Conservation (phyloP, 1,140 invertebrate species). For the Zaprionus ornatus region DNA sequence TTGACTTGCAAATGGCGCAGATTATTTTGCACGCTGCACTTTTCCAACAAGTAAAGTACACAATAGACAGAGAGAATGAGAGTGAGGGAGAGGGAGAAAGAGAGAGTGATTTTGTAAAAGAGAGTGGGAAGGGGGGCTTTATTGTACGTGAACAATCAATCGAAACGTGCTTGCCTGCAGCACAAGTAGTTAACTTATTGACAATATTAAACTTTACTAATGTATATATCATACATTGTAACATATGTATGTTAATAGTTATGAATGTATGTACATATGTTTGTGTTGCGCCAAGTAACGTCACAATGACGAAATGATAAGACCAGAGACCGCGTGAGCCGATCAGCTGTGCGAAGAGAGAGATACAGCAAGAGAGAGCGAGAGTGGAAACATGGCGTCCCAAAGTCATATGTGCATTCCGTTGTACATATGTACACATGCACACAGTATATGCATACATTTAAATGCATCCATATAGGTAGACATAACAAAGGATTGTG, state of each 20-base stretch:
- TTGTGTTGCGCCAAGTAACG: not conserved
- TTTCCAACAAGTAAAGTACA: slow-evolving; percentile 1
- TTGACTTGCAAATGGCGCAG: slow-evolving; percentile 37
- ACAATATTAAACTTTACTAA: slow-evolving; percentile 1
- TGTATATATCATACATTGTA: not conserved
- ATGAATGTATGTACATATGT: slow-evolving; percentile 4
- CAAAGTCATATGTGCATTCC: slow-evolving; percentile 17
- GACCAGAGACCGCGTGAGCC: slow-evolving; percentile 23
- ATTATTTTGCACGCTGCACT: slow-evolving; percentile 72
- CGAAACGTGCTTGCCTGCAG: slow-evolving; percentile 7
- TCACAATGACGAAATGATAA: slow-evolving; percentile 38
- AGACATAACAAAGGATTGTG: slow-evolving; percentile 44
- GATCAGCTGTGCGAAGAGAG: slow-evolving; percentile 35
- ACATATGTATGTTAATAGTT: slow-evolving; percentile 1
- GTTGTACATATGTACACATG: not conserved
- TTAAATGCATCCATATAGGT: not conserved
- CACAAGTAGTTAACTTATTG: not conserved
- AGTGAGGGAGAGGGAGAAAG: slow-evolving; percentile 12
- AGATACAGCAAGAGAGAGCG: slow-evolving; percentile 19
- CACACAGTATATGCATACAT: not conserved
- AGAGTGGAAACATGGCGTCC: slow-evolving; percentile 40
- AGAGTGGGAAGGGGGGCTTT: not conserved
- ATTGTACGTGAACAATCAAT: slow-evolving; percentile 6
- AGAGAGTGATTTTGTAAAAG: not conserved
- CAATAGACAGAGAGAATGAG: slow-evolving; percentile 22